A percentile compares a stretch with the other conserved stretches of the same genome.
Evolutionary conservation across 2,888 invertebrate species (phyloP).

Genomic region (Tipula lateralis): DNA sequence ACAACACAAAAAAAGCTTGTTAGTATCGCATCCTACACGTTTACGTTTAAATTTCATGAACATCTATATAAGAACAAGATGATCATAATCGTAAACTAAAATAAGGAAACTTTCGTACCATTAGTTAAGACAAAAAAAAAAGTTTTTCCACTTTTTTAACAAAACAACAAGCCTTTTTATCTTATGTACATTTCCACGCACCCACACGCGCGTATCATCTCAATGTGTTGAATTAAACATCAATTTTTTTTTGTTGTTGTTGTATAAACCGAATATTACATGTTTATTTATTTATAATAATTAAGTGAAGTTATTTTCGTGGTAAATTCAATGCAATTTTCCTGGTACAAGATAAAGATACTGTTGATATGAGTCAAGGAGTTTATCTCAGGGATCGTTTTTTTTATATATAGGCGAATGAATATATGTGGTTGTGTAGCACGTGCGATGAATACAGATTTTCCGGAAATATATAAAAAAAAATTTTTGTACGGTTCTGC

Average conservation of each 20-base stretch:
- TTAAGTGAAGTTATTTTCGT: not conserved
- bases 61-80: not conserved
- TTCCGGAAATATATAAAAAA: no score
- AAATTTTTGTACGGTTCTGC: no score
- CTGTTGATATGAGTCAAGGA: not conserved
- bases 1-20: not conserved
- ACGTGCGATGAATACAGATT: no score
- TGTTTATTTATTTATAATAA: not conserved
- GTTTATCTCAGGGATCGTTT: not conserved
- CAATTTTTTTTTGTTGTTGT: no score
- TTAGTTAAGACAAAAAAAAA: not conserved
- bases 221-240: not conserved
- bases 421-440: no score
- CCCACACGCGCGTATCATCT: not conserved
- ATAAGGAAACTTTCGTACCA: not conserved
- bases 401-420: no score
- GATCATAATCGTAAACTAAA: not conserved
- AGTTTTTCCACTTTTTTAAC: not conserved
- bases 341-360: not conserved
- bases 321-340: not conserved
- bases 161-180: not conserved
- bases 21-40: not conserved
- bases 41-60: not conserved
- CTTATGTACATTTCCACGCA: not conserved
- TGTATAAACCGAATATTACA: not conserved